Conservation (phyloP, 2,797 vertebrate species). For the Acrossocheilus wenchowensis region DNA sequence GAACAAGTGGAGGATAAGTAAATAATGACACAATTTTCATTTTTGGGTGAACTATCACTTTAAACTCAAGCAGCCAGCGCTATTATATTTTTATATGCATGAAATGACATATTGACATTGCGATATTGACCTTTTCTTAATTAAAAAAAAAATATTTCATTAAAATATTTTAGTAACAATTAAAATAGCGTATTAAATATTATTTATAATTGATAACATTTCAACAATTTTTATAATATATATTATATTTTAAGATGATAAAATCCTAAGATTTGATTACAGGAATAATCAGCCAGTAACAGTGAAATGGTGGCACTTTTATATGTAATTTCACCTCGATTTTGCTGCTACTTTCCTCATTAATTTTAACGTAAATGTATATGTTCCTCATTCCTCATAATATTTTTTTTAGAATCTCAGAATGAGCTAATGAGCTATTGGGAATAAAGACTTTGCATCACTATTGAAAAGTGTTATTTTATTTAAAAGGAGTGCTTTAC, state of each 20-base stretch:
- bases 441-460: not conserved
- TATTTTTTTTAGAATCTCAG: not conserved
- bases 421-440: not conserved
- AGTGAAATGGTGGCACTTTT: not conserved
- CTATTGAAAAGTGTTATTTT: not conserved
- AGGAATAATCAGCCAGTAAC: not conserved
- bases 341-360: not conserved
- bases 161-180: not conserved
- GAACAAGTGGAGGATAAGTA: not conserved
- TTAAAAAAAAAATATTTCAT: not conserved
- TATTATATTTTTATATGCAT: not conserved
- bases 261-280: not conserved
- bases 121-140: not conserved
- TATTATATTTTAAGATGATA: not conserved
- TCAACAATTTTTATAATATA: not conserved
- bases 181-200: not conserved
- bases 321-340: not conserved
- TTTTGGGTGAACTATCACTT: not conserved
- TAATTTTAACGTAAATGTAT: not conserved
- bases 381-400: too few relatives aligned
- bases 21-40: not conserved
- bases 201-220: not conserved
- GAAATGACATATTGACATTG: not conserved
- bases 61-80: not conserved
- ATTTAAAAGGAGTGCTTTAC: not conserved